These are phyloP conservation scores for Nephrotoma appendiculata DNA, from an alignment of 2,888 invertebrate genomes.

Conservation along the genomic window DNA sequence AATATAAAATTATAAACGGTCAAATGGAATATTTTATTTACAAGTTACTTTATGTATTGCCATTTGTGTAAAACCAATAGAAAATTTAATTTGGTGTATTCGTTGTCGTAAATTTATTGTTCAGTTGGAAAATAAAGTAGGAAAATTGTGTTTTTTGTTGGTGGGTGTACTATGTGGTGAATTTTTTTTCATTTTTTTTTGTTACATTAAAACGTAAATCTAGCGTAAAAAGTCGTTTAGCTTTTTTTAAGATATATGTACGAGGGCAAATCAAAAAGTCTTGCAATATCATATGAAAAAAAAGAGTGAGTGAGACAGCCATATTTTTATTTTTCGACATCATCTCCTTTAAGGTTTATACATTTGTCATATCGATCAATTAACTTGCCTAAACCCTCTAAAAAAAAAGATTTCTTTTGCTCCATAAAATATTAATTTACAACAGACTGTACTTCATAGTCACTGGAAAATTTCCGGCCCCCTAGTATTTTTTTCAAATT, in stretches of 20 bases:
- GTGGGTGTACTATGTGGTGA: neutral
- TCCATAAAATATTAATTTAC: no score
- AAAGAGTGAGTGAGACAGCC: no score
- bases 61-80: neutral
- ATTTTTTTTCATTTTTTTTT: neutral
- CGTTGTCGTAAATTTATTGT: neutral
- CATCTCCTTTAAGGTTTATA: no score
- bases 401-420: no score
- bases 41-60: neutral
- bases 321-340: no score
- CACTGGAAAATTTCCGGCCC: no score
- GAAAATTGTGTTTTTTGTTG: neutral
- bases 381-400: no score
- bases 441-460: no score
- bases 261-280: no score
- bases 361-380: no score
- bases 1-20: neutral
- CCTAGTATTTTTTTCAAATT: no score
- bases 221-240: neutral
- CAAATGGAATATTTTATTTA: neutral
- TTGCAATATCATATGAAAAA: no score
- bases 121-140: neutral
- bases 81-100: neutral
- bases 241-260: neutral
- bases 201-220: neutral